Conservation (phyloP, 53 echinoderm and acorn worm genomes). For the Pentamera pediparva region DNA sequence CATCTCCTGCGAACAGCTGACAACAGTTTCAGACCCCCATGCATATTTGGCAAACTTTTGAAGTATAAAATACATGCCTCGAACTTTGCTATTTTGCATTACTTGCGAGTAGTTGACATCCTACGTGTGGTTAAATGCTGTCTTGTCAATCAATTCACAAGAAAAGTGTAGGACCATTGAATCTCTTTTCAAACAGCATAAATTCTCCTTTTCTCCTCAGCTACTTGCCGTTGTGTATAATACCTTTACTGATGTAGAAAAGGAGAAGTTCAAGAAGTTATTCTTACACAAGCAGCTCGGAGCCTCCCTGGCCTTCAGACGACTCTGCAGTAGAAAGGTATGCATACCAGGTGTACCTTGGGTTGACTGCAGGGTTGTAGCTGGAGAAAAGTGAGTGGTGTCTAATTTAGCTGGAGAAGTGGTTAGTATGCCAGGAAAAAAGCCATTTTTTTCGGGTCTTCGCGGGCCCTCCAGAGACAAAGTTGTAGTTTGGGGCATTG, state of each 20-base stretch:
- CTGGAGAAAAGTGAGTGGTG: background rate
- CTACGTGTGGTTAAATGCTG: too few relatives aligned
- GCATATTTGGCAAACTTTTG: too few relatives aligned
- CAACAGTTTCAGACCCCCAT: too few relatives aligned
- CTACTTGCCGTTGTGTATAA: conserved; percentile 94
- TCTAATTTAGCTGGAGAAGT: background rate
- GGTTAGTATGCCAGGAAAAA: background rate
- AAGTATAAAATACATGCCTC: too few relatives aligned
- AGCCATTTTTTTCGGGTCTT: background rate
- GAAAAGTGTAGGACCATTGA: too few relatives aligned
- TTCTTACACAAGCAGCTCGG: conserved; percentile 72
- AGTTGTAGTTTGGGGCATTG: background rate
- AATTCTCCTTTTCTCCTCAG: conserved; percentile 19
- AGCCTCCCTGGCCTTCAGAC: conserved; percentile 79
- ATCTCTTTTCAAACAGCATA: background rate
- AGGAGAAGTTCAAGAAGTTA: conserved; percentile 82
- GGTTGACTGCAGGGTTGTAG: background rate
- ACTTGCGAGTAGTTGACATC: too few relatives aligned
- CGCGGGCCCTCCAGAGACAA: background rate
- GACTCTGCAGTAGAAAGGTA: conserved; percentile 90
- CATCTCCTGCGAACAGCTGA: too few relatives aligned
- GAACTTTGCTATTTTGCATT: too few relatives aligned
- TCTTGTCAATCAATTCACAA: too few relatives aligned
- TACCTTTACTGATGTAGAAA: conserved; percentile 92
- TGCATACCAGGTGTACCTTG: background rate